Evolutionary conservation across 2,113 vertebrate species (phyloP).

Genomic region (Cranoglanis bouderius): DNA sequence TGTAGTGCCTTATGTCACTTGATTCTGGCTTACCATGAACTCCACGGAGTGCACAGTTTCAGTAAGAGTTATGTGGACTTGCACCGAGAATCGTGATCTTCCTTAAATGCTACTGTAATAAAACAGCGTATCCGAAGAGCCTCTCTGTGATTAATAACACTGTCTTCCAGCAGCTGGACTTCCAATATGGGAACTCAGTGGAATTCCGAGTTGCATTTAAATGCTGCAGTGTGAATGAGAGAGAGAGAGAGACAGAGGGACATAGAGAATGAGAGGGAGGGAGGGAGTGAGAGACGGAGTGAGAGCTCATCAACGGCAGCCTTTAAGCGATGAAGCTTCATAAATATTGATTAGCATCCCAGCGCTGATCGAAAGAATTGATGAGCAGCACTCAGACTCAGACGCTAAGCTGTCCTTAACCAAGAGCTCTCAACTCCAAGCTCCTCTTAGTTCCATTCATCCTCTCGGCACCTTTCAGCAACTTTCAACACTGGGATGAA

Average conservation of each 20-base stretch:
- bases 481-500: conserved; percentile 47
- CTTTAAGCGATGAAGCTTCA: conserved; percentile 54
- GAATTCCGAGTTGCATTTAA: conserved; percentile 38
- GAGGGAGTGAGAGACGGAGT: conserved; percentile 2
- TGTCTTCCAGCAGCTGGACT: conserved; percentile 47
- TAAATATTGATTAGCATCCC: conserved; percentile 67
- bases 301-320: conserved; percentile 32
- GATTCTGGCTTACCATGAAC: neutral
- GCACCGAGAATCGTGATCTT: conserved; percentile 28
- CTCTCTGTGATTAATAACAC: conserved; percentile 59
- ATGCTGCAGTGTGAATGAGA: neutral
- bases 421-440: neutral
- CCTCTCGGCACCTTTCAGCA: conserved; percentile 33
- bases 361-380: conserved; percentile 58
- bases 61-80: conserved; percentile 20
- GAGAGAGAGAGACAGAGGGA: neutral
- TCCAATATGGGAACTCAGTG: conserved; percentile 39
- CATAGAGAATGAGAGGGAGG: neutral
- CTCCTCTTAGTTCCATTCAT: neutral
- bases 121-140: neutral
- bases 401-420: conserved; percentile 2
- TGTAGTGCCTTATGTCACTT: neutral
- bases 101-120: conserved; percentile 30
- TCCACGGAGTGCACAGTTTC: neutral
- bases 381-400: conserved; percentile 43